Conservation (phyloP, 2,888 invertebrate species). For the Drosophila phalerata region DNA sequence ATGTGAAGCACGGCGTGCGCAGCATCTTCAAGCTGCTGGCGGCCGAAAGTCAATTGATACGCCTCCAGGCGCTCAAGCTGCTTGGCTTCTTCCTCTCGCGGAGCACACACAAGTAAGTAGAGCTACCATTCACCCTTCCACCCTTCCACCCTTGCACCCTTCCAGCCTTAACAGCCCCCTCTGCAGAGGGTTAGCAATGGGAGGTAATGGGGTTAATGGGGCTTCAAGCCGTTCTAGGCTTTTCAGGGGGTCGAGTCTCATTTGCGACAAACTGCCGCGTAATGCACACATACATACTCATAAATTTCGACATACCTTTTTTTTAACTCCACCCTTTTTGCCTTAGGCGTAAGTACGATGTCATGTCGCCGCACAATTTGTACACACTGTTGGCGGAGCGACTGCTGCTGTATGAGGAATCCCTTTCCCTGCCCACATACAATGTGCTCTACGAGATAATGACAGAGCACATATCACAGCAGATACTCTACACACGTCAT, state of each 20-base stretch:
- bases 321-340: constrained; percentile 6
- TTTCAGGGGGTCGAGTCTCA: background rate
- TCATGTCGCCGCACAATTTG: constrained; percentile 99
- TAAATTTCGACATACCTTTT: constrained; percentile 39
- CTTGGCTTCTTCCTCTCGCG: constrained; percentile 99
- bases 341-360: constrained; percentile 97
- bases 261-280: constrained; percentile 50
- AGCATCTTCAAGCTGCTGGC: constrained; percentile 98
- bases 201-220: constrained; percentile 20
- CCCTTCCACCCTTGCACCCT: background rate
- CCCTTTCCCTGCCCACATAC: constrained; percentile 97
- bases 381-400: constrained; percentile 98
- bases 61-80: constrained; percentile 97
- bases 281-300: constrained; percentile 49
- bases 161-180: background rate
- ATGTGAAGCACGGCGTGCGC: constrained; percentile 97
- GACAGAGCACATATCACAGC: constrained; percentile 98
- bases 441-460: constrained; percentile 99
- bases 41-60: constrained; percentile 97
- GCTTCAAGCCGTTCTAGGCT: background rate
- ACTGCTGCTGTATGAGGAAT: constrained; percentile 94
- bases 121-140: background rate
- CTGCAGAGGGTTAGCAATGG: background rate
- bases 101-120: constrained; percentile 97
- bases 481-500: constrained; percentile 96